Evolutionary conservation across 2,113 vertebrate genomes (phyloP), one percentile per base, ranked within the genome.

Genomic region (Sinocyclocheilus anshuiensis): DNA sequence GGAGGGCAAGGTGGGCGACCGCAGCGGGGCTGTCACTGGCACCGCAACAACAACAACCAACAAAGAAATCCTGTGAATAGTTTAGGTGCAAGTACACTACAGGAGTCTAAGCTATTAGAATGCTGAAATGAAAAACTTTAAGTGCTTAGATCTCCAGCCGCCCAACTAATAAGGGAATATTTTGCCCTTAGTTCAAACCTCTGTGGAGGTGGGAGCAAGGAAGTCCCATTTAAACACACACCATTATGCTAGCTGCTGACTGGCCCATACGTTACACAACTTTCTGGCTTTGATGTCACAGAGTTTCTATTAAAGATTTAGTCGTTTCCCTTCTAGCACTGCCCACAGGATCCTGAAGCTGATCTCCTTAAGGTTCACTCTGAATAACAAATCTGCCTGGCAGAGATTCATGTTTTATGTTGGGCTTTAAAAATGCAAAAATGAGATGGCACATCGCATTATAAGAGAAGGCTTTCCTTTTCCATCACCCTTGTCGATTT

Each of bases 301-400:
- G 42, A 89, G 79, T 87, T 88, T 71, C 78, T 83, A 88, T 89
- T 86, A 88, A 87, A 91, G 57, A 88, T 89, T 86, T 7, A 88
- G 79, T 77, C 77, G 33, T 92, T 90, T 90, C 83, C 77, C 87
- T 85, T 87, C 82, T 45, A 91, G 76, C 75, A 63, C 55, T 86
- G 76, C 61, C 80, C 18, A 24, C 84, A 88, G 87, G 86, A 89
- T 74, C 83, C 80, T 20, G 2, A 83, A 77, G 84, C 90, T 86
- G 74, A 88, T 29, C 50, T 89, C 88, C 79, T 84, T 77, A 86
- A 87, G 89, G 89, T 88, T 88, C 87, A 90, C 90, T 92, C 88
- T 91, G 89, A 93, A 93, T 91, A 87, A 89, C 89, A 92, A 92
- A 93, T 92, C 69, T 82, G 65, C 53, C 90, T 77, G 24, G 53